A percentile compares a stretch with the other conserved stretches of the same genome.
Evolutionary conservation across 2,113 vertebrate species (phyloP).

Genomic region (Melanocharis versteri): DNA sequence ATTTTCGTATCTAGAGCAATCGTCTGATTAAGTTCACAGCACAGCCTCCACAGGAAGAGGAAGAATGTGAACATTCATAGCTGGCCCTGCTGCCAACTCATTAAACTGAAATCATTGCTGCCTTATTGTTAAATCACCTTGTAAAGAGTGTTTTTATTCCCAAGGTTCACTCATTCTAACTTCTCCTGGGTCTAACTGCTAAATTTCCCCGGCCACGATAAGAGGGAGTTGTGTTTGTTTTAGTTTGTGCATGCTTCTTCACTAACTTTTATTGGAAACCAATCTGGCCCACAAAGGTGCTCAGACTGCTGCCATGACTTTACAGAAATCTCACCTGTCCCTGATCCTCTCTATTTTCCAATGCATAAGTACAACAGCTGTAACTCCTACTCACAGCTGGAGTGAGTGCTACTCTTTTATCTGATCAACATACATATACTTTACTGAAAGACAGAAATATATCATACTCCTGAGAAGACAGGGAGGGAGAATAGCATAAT

Average conservation of each 20-base stretch:
- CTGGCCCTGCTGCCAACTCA: not conserved
- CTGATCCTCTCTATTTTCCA: not conserved
- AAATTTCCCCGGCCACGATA: not conserved
- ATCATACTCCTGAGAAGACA: not conserved
- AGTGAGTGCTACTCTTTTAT: not conserved
- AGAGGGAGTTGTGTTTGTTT: not conserved
- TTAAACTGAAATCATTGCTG: slow-evolving; percentile 5
- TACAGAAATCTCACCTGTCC: not conserved
- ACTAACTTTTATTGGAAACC: not conserved
- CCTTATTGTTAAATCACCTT: slow-evolving; percentile 34
- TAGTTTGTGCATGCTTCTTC: not conserved
- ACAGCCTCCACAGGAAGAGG: slow-evolving; percentile 33
- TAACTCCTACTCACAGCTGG: not conserved
- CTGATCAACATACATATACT: not conserved
- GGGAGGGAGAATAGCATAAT: not conserved
- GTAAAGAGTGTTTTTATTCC: not conserved
- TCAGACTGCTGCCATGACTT: not conserved
- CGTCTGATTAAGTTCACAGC: slow-evolving; percentile 9
- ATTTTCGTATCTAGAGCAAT: slow-evolving; percentile 16
- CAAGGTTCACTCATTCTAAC: not conserved
- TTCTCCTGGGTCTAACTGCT: not conserved
- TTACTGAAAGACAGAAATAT: not conserved
- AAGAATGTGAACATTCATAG: slow-evolving; percentile 8
- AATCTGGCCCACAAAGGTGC: not conserved
- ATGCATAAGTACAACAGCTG: not conserved